Base-by-base conservation (phyloP, 2,888 invertebrate species). In the Clivina fossor region DNA sequence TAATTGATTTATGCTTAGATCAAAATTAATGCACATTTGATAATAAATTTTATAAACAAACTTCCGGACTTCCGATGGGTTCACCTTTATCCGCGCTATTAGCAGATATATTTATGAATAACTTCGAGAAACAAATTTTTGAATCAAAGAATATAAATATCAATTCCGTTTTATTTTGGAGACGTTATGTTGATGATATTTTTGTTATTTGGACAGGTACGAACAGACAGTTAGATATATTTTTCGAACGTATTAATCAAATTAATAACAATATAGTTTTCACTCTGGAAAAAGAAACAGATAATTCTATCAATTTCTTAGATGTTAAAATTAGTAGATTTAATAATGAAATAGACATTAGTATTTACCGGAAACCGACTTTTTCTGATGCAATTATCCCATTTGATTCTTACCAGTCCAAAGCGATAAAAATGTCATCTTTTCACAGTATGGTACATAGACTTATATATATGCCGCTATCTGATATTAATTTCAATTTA, bases 41-140 rank as follows among this genome's bases (percentile, higher is more conserved):
- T 41, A 24, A 30, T 5, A 20, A 11, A 20, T 32, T 41, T 9
- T 46, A 28, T 13, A 37, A 16, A 37, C 46, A 54, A 54, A 38
- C 30, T n/a, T 38, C 22, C 2, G 54, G 54, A 18, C 38, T 54
- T 3, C 26, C 38, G n/a, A 54, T 54, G 46, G 37, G 46, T 2
- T 54, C 43, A 4, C 44, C 43, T 3, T 20, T 33, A n/a, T 44
- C 33, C 5, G 38, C 44, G 7, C 7, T 54, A n/a, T 28, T 18
- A 16, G 47, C 46, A 28, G 44, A 54, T 5, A 54, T 54, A 16
- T 54, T 37, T 28, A 54, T 54, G 54, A 19, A 54, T 28, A 18
- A n/a, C 13, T 22, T 51, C 7, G 51, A 51, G 22, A 43, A 2
- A 2, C 8, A 26, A n/a, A 15, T 54, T 13, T 46, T 54, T 38